Evolutionary conservation across 1,140 invertebrate species (phyloP), one percentile per base, ranked within the genome.

Genomic region (Lepidurus arcticus): DNA sequence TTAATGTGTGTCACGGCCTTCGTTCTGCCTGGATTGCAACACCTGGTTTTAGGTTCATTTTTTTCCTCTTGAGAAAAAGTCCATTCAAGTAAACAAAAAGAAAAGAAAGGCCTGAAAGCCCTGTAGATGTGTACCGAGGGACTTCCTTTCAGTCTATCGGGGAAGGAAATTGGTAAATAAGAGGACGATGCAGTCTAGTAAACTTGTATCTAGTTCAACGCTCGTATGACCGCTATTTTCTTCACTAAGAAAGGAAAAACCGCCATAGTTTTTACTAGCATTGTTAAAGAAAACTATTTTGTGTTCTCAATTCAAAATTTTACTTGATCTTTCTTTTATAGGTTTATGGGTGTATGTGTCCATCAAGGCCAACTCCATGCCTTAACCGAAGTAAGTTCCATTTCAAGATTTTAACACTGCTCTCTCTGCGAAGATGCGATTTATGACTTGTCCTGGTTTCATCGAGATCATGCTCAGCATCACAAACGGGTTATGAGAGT

Each of bases 271-370:
- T 4, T 34, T 34, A 34, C 34, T 34, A 34, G 34, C 3, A 34
- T 34, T 34, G 34, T 34, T 3, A 0, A 34, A 34, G 34, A 21
- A 6, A 6, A 74, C 73, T 16, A 75, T 43, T 75, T 7, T 75
- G 13, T 75, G 34, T 7, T 42, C 43, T 26, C 16, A 42, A 26
- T 10, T 26, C 73, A n/a, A 74, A 13, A 76, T 76, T 77, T 77
- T 9, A 42, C 44, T n/a, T 76, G 24, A 42, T 6, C 44, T 76
- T 44, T 76, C 24, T 77, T 77, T 88, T 90, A 0, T 88, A 96
- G 94, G 84, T 97, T 97, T 85, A 93, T 94, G 91, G 96, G 95
- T 74, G 95, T 95, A n/a, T 97, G 95, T 86, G 95, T 98, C 42
- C 94, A 97, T 85, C 94, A 97, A 86, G 95, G 95, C 73, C 95